A percentile compares a stretch with the other conserved stretches of the same genome.
Conservation (phyloP, 2,113 vertebrate species). For the Smithornis capensis region DNA sequence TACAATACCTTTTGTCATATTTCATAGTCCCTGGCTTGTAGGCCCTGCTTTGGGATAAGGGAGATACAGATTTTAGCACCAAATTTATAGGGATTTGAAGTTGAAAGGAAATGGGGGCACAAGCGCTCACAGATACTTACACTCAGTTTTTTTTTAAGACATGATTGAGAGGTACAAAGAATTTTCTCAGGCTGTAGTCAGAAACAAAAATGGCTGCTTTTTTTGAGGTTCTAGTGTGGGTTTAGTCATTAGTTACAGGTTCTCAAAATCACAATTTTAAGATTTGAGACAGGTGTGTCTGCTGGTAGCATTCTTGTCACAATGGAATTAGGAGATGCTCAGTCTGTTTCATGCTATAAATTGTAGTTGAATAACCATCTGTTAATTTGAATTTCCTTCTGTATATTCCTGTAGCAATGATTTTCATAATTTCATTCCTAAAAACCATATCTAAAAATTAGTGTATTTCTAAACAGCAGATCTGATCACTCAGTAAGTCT, state of each 20-base stretch:
- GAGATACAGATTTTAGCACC: not conserved
- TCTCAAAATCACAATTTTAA: not conserved
- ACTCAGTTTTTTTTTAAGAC: not conserved
- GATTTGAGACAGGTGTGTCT: not conserved
- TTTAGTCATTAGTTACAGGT: not conserved
- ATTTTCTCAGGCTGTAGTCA: not conserved
- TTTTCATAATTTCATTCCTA: not conserved
- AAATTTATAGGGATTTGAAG: not conserved
- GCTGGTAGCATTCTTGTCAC: not conserved
- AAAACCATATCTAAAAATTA: not conserved
- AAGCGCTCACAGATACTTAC: not conserved
- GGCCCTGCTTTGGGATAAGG: not conserved
- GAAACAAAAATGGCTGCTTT: not conserved
- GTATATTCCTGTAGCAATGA: not conserved
- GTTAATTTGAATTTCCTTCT: not conserved
- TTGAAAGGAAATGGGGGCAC: not conserved
- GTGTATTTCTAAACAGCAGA: not conserved
- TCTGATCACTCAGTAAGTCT: not conserved
- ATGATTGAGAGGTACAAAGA: not conserved
- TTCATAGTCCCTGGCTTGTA: not conserved
- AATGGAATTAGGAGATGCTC: not conserved
- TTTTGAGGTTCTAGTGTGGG: not conserved
- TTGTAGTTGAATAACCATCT: not conserved
- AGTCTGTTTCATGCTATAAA: not conserved
- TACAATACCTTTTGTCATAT: not conserved